Percentiles rank a stretch among this genome's conserved stretches.
phyloP scores from a whole-genome alignment of 2,888 invertebrate species.

The Scaptomyza cyrtandrae region DNA sequence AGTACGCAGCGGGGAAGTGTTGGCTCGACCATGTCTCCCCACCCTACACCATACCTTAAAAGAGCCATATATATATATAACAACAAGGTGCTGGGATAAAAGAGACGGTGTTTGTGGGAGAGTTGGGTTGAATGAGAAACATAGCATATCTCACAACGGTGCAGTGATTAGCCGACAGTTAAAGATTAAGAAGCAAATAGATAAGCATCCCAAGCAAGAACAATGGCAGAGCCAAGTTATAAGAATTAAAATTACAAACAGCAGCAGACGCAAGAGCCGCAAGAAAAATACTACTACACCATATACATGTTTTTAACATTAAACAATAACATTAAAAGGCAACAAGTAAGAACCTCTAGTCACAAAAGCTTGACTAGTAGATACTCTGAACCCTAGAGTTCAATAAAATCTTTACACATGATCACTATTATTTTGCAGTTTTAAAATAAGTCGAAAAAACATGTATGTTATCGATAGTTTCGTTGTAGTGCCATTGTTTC shows the following conservation, averaged over 20 bases:
- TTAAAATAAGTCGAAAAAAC: no score
- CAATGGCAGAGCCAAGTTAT: not conserved
- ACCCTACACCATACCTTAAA: not conserved
- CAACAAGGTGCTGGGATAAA: conserved; percentile 4
- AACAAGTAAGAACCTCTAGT: no score
- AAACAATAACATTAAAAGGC: no score
- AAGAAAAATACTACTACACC: conserved; percentile 56
- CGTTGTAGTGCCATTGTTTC: no score
- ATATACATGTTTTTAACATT: conserved; percentile 22
- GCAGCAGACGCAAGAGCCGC: conserved; percentile 27
- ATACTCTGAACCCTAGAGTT: no score
- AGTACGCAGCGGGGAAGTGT: conserved; percentile 38
- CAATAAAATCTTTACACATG: no score
- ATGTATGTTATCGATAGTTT: no score
- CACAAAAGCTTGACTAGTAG: no score
- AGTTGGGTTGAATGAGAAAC: conserved; percentile 1
- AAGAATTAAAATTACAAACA: not conserved
- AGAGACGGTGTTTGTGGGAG: not conserved
- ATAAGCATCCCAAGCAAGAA: not conserved
- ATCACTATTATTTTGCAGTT: no score
- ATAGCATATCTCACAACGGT: conserved; percentile 40
- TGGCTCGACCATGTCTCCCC: not conserved
- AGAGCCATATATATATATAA: conserved; percentile 7
- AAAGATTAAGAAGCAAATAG: conserved; percentile 10
- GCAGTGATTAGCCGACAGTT: conserved; percentile 35